These are phyloP conservation scores for Spisula subtruncata DNA, from an alignment of 2,888 invertebrate species.

Conservation along the genomic window DNA sequence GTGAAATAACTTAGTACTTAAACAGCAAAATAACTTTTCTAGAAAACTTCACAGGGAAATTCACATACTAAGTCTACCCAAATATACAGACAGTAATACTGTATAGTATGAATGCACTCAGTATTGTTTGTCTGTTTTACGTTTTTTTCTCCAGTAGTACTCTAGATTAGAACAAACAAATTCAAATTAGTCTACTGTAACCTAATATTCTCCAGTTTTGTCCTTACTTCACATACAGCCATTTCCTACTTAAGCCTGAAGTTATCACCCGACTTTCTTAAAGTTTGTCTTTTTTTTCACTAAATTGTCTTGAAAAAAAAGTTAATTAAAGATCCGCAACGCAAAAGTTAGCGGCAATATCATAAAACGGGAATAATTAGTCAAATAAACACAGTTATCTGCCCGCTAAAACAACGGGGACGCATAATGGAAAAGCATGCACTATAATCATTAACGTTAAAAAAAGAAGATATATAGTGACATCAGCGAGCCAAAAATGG, in stretches of 20 bases:
- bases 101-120: no score
- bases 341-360: background rate
- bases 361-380: background rate
- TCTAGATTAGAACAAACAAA: no score
- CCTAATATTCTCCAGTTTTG: background rate
- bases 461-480: conserved; percentile 6
- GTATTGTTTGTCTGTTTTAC: no score
- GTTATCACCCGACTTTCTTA: background rate
- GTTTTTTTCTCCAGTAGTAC: no score
- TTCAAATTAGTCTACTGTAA: no score
- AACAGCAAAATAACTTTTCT: no score
- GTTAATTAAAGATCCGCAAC: background rate
- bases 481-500: background rate
- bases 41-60: no score
- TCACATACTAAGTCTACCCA: no score
- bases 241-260: background rate
- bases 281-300: background rate
- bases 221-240: background rate
- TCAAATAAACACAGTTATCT: background rate
- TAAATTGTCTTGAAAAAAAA: background rate
- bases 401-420: conserved; percentile 5
- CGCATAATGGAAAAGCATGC: conserved; percentile 13
- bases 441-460: background rate
- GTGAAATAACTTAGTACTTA: no score
- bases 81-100: no score